Base-by-base conservation (phyloP, 2,797 vertebrate genomes). In the Hephaestus fuliginosus region DNA sequence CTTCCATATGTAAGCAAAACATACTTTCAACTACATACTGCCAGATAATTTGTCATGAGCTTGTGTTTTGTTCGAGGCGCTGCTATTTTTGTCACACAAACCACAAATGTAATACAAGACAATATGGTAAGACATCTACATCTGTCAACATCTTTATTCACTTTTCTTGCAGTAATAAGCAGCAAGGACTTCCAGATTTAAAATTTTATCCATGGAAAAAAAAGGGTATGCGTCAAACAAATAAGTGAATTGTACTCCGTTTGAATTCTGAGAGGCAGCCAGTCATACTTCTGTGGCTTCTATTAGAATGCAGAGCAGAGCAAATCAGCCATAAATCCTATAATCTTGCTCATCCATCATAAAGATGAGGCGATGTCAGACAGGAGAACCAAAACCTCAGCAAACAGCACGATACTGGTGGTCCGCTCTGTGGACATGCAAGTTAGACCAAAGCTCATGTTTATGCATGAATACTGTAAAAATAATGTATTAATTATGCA, bases 291-390 rank as follows among this genome's bases (percentile, higher is more conserved):
- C 71, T 82, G 51, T 67, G 78, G 70, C 78, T 78, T 80, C 74
- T 80, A 67, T 92, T 86, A 86, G 68, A 70, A 84, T 77, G 13
- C 44, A 70, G 57, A 74, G 75, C 75, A 46, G 61, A 77, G 73
- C 83, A 89, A 91, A 92, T 91, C 89, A 87, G 81, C 80, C 71
- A 41, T 87, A 87, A 92, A 91, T 90, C 90, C 82, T 68, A 60
- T 94, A 93, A 94, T 94, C 87, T 87, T 64, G 76, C 86, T 87
- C 89, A 93, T 93, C 84, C 90, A 93, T 93, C 91, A 92, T 41
- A 46, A 65, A 11, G 64, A 85, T 72, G 74, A 86, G 78, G 51
- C 43, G 7, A 17, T 79, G 88, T 70, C 88, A 88, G 60, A 52
- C 69, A 70, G 60, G 28, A 75, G 71, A 88, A 81, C 41, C 73